A percentile compares a stretch with the other conserved stretches of the same genome.
Evolutionary conservation across 2,113 vertebrate genomes (phyloP).

Genomic region (Psittacula cyanocephala): DNA sequence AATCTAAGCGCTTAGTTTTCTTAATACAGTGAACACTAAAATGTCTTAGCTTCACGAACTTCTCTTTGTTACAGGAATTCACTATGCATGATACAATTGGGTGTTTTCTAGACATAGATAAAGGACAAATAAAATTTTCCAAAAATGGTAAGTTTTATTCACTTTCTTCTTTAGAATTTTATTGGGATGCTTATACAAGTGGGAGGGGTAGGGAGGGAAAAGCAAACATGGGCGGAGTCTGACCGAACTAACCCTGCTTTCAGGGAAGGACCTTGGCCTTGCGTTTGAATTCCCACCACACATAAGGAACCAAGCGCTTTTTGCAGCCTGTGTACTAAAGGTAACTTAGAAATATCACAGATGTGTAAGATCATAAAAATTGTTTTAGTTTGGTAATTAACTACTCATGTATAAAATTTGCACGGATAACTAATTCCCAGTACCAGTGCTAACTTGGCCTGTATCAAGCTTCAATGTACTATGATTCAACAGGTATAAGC

Average conservation of each 20-base stretch:
- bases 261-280: constrained; percentile 91
- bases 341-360: constrained; percentile 64
- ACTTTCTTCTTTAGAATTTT: not conserved
- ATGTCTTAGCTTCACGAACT: not conserved
- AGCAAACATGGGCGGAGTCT: fast-evolving
- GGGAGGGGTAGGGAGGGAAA: not conserved
- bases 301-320: constrained; percentile 88
- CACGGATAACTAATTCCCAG: not conserved
- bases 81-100: constrained; percentile 98
- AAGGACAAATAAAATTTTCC: constrained; percentile 86
- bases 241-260: not conserved
- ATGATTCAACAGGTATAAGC: not conserved
- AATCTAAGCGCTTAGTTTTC: not conserved
- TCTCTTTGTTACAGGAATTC: constrained; percentile 82
- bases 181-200: not conserved
- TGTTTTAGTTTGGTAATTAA: not conserved
- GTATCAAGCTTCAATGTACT: not conserved
- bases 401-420: not conserved
- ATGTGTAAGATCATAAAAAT: not conserved
- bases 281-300: constrained; percentile 91
- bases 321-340: constrained; percentile 95
- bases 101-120: constrained; percentile 90
- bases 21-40: not conserved
- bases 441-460: not conserved
- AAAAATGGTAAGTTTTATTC: constrained; percentile 85